Evolutionary conservation across 2,888 invertebrate species (phyloP), one percentile per base, ranked within the genome.

Genomic region (Macrophya alboannulata): DNA sequence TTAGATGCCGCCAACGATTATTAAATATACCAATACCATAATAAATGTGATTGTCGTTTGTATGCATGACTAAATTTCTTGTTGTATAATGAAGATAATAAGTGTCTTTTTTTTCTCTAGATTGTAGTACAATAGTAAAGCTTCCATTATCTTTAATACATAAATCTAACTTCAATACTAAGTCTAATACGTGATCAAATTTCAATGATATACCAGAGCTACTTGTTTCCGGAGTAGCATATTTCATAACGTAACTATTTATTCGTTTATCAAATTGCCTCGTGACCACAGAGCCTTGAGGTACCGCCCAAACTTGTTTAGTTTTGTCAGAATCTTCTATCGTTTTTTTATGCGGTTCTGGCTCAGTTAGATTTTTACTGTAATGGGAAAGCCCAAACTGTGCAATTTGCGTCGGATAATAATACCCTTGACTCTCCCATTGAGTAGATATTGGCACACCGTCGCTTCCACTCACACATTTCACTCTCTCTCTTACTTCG

Each of bases 381-480:
- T 98, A 99, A 94, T 99, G 99, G 12, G 99, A 98, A 85, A 99
- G 94, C 0, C 98, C 99, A 93, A 98, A 99, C 94, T 99, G 99
- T 8, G 99, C 99, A 88, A 99, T 99, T 94, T 99, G 99, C 0
- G 99, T 99, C 0, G 99, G 99, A 94, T 99, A 99, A 94, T 97
- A 98, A 94, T 99, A 99, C 0, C 99, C 99, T 87, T 96, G 96
- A 55, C 97, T 97, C 90, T 98, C 98, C 99, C 99, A 99, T 92
- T 99, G 99, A 0, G 97, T 98, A n/a, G 98, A 98, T 84, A 99
- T 97, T 0, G 99, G 99, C 21, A 99, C 98, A 90, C 99, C 99
- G 92, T 98, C 98, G 17, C 96, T 96, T 0, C 97, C 99, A 94
- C 98, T 98, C 89, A 99, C 97, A 93, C 99, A 99, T 94, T 99